These are phyloP conservation scores for Corythornis leucogaster DNA, from an alignment of 2,797 vertebrate genomes.

Conservation along the genomic window DNA sequence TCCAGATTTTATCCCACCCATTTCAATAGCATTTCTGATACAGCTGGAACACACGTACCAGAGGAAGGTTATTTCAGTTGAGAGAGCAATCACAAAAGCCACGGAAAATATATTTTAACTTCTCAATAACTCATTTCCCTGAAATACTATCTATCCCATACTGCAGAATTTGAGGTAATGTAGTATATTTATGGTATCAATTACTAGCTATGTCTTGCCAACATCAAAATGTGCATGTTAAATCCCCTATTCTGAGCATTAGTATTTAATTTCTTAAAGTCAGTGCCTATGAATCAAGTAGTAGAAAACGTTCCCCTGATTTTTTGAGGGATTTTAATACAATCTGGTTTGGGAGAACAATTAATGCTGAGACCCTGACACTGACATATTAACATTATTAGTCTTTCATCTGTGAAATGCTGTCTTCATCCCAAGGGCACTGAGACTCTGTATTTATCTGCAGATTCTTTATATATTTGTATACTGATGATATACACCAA, in stretches of 20 bases:
- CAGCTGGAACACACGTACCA: not conserved
- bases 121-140: not conserved
- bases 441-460: not conserved
- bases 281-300: not conserved
- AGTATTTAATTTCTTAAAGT: not conserved
- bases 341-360: not conserved
- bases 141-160: not conserved
- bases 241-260: not conserved
- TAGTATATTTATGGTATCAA: not conserved
- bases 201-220: not conserved
- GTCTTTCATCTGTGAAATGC: not conserved
- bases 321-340: not conserved
- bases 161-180: not conserved
- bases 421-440: not conserved
- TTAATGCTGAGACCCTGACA: not conserved
- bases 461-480: not conserved
- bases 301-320: not conserved
- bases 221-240: not conserved
- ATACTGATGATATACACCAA: not conserved
- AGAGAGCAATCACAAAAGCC: not conserved
- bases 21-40: not conserved
- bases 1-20: slow-evolving; percentile 14
- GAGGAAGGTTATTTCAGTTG: not conserved
- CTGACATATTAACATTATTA: not conserved
- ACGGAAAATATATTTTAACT: not conserved